Conservation (phyloP, 2,797 vertebrate genomes). For the Rhinatrema bivittatum region DNA sequence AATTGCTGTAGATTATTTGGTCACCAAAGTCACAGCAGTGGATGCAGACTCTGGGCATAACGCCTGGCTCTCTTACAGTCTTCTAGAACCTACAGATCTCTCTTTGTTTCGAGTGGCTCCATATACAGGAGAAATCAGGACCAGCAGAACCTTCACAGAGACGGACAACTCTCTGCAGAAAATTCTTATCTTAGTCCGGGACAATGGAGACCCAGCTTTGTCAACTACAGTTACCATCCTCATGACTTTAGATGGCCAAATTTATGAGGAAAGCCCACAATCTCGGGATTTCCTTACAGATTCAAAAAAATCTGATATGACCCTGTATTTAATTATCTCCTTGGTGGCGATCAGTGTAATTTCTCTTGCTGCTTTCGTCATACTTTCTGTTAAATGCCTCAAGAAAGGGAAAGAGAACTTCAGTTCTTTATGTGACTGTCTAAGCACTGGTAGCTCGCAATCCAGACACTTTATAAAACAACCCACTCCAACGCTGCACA, state of each 20-base stretch:
- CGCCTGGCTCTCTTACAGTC: conserved; percentile 83
- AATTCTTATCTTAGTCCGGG: conserved; percentile 72
- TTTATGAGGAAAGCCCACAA: background rate
- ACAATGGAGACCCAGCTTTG: conserved; percentile 74
- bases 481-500: conserved; percentile 81
- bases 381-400: conserved; percentile 48
- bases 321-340: conserved; percentile 23
- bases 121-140: conserved; percentile 79
- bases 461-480: conserved; percentile 59
- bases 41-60: conserved; percentile 90
- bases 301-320: background rate
- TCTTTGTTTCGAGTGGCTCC: conserved; percentile 73
- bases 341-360: conserved; percentile 76
- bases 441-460: background rate
- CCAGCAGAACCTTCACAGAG: conserved; percentile 64
- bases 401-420: conserved; percentile 23
- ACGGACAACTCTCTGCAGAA: conserved; percentile 66
- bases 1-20: conserved; percentile 64
- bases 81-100: conserved; percentile 71
- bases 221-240: conserved; percentile 50
- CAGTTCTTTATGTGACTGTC: background rate
- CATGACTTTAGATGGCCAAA: background rate
- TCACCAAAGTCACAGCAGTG: conserved; percentile 82
- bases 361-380: conserved; percentile 72
- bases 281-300: background rate